Evolutionary conservation across 2,888 invertebrate genomes (phyloP).

Genomic region (Ennomos erosarius): DNA sequence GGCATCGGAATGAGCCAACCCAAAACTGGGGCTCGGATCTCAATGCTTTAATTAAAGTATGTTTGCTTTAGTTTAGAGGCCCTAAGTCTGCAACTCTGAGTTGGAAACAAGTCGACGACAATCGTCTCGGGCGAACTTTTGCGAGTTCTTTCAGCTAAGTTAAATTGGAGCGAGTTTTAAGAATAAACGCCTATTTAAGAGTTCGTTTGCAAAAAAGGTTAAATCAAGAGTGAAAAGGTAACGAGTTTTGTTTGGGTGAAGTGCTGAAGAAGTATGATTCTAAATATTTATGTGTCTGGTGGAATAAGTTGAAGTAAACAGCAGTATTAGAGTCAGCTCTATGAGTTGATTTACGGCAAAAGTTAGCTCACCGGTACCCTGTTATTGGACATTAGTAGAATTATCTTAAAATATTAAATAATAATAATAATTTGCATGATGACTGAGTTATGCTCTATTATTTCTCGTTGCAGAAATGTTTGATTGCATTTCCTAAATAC

Average conservation of each 20-base stretch:
- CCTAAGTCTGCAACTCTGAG: constrained; percentile 19
- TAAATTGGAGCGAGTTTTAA: constrained; percentile 42
- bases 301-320: constrained; percentile 3
- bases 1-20: constrained; percentile 10
- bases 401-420: no score
- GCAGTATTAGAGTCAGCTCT: no score
- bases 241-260: constrained; percentile 36
- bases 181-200: constrained; percentile 39
- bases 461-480: no score
- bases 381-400: background rate
- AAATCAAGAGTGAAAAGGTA: constrained; percentile 40
- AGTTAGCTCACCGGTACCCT: background rate
- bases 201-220: constrained; percentile 37
- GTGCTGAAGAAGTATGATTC: constrained; percentile 16
- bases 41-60: constrained; percentile 36
- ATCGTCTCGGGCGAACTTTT: constrained; percentile 25
- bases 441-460: no score
- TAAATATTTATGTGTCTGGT: constrained; percentile 13
- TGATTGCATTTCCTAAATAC: no score
- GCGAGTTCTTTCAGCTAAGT: constrained; percentile 36
- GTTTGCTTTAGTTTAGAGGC: constrained; percentile 30
- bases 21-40: constrained; percentile 3
- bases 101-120: constrained; percentile 31
- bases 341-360: no score
- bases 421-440: no score